Conservation (phyloP, 2,113 vertebrate species). For the Bolborhynchus lineola region DNA sequence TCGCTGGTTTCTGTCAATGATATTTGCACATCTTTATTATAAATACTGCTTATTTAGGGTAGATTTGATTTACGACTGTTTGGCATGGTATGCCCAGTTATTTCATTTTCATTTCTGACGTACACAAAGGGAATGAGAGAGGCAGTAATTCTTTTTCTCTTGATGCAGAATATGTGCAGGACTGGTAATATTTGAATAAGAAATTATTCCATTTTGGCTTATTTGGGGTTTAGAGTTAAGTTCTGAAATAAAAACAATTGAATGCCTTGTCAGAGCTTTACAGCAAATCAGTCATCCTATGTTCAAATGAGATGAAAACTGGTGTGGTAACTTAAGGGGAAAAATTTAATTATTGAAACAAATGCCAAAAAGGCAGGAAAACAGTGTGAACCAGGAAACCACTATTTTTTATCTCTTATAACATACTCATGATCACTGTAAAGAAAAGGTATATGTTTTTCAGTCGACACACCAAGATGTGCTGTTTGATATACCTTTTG, state of each 20-base stretch:
- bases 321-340: neutral
- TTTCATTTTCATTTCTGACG: constrained; percentile 68
- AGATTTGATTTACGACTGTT: constrained; percentile 71
- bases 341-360: neutral
- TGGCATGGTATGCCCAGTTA: constrained; percentile 57
- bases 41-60: constrained; percentile 66
- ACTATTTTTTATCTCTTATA: neutral
- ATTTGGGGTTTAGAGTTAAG: neutral
- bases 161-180: neutral
- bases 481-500: neutral
- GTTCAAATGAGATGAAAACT: neutral
- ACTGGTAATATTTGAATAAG: neutral
- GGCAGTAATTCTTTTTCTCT: constrained; percentile 23
- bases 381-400: neutral
- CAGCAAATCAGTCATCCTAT: neutral
- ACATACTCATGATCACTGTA: neutral
- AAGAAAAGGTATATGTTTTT: neutral
- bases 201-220: neutral
- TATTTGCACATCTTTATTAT: constrained; percentile 74
- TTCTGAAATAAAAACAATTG: constrained; percentile 6
- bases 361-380: neutral
- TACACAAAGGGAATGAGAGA: constrained; percentile 45
- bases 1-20: constrained; percentile 61
- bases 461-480: neutral
- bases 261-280: neutral